Evolutionary conservation across 2,888 invertebrate species (phyloP).

Genomic region (Antheraea assamensis): DNA sequence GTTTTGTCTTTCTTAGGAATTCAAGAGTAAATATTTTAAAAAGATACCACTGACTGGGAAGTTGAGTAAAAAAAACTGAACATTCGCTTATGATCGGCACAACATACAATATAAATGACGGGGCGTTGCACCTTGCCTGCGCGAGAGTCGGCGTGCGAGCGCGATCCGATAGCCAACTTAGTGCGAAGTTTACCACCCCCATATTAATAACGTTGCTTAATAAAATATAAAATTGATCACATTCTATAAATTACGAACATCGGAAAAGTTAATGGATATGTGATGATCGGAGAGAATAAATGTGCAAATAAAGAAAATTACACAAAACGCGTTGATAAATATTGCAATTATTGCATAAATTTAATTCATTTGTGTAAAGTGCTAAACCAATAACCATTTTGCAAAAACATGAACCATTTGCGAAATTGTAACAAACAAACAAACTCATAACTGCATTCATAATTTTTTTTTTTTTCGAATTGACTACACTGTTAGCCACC

Average conservation of each 20-base stretch:
- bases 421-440: too few relatives aligned
- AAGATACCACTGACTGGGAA: neutral
- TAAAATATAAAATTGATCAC: constrained; percentile 22
- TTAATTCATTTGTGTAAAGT: too few relatives aligned
- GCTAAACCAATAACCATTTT: too few relatives aligned
- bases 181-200: constrained; percentile 22
- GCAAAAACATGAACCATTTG: neutral
- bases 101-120: constrained; percentile 47
- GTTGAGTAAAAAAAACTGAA: neutral
- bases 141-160: constrained; percentile 8
- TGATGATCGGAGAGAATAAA: neutral
- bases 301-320: neutral
- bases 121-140: constrained; percentile 38
- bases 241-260: neutral
- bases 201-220: constrained; percentile 22
- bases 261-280: neutral
- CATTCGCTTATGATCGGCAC: constrained; percentile 8
- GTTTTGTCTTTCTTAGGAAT: neutral
- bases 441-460: too few relatives aligned
- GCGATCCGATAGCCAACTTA: constrained; percentile 21
- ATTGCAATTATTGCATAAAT: neutral
- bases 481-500: too few relatives aligned
- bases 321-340: neutral
- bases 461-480: too few relatives aligned
- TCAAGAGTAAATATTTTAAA: neutral